These are phyloP conservation scores for Taxidea taxus DNA, from an alignment of 2,113 vertebrate genomes.

Conservation along the genomic window DNA sequence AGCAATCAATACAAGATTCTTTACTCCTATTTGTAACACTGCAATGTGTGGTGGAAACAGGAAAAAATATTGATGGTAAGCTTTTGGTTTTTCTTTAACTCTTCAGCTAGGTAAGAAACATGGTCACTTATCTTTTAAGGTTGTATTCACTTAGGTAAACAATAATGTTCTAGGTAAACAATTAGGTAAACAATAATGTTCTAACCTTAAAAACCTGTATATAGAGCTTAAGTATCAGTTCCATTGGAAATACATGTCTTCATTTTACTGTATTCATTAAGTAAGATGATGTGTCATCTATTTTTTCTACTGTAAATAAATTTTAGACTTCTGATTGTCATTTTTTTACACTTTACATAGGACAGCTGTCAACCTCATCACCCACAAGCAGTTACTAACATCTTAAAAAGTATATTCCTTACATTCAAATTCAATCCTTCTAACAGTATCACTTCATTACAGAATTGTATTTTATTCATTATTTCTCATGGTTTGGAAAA, in stretches of 20 bases:
- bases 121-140: constrained; percentile 25
- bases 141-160: constrained; percentile 48
- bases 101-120: constrained; percentile 39
- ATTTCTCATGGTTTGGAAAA: not conserved
- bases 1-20: constrained; percentile 62
- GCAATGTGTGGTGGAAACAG: constrained; percentile 60
- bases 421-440: not conserved
- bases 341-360: not conserved
- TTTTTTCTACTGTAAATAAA: not conserved
- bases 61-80: constrained; percentile 73
- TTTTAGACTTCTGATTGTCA: not conserved
- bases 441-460: not conserved
- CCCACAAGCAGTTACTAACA: not conserved
- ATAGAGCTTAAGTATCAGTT: not conserved
- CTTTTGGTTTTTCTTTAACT: not conserved
- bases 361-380: not conserved
- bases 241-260: not conserved
- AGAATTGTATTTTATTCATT: not conserved
- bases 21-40: constrained; percentile 45
- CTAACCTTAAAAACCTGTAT: constrained; percentile 5
- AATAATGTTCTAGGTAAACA: constrained; percentile 34
- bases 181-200: constrained; percentile 40
- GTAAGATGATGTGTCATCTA: not conserved
- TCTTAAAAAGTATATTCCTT: not conserved
- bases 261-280: not conserved